Percentiles rank a stretch among this genome's conserved stretches.
Evolutionary conservation across 2,888 invertebrate genomes (phyloP).

Genomic region (Sturmia bella): DNA sequence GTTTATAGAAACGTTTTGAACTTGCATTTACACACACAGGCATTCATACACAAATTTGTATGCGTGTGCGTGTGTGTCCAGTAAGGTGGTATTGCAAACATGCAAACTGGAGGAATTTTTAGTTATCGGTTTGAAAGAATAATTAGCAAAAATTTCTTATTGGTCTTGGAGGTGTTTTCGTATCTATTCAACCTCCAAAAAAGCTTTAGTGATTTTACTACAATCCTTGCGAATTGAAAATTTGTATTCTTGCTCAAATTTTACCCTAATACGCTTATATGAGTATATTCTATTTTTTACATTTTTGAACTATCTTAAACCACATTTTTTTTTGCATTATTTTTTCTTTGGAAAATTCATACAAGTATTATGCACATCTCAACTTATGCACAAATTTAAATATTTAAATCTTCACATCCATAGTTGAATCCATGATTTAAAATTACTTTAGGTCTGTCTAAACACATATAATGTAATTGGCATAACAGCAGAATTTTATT

Average conservation of each 20-base stretch:
- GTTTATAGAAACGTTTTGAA: background rate
- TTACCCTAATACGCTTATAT: too few relatives aligned
- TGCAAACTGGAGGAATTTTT: too few relatives aligned
- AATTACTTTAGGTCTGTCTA: background rate
- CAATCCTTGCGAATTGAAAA: background rate
- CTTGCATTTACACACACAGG: background rate
- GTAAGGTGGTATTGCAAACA: too few relatives aligned
- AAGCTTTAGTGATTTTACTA: too few relatives aligned
- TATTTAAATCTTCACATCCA: slow-evolving; percentile 24
- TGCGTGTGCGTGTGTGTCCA: too few relatives aligned
- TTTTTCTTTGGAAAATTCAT: slow-evolving; percentile 3
- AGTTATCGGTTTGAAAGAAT: too few relatives aligned
- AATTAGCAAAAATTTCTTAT: too few relatives aligned
- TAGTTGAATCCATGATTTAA: background rate
- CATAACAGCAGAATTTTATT: slow-evolving; percentile 44
- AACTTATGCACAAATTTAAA: slow-evolving; percentile 15
- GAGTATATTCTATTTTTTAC: too few relatives aligned
- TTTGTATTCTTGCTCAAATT: background rate
- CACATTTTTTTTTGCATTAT: background rate
- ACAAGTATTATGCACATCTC: slow-evolving; percentile 25
- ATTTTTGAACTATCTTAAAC: too few relatives aligned
- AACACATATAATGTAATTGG: too few relatives aligned
- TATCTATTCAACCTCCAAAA: too few relatives aligned
- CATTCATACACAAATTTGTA: background rate
- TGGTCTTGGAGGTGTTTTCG: too few relatives aligned